phyloP scores from a whole-genome alignment of 2,888 invertebrate species.

The Eumacrocentrus americanus region DNA sequence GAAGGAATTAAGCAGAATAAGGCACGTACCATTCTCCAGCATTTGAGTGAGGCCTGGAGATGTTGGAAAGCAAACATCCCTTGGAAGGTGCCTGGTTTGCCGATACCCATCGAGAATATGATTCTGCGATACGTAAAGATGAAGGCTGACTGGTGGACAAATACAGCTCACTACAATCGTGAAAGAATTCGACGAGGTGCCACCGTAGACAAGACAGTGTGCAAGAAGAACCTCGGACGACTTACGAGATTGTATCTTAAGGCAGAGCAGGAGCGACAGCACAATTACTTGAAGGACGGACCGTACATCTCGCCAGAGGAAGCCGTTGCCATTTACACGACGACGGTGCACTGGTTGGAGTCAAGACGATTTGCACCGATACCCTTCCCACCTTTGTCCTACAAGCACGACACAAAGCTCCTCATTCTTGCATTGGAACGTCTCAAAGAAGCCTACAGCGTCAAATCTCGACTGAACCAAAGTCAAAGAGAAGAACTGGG shows the following conservation, averaged over 20 bases:
- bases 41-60: slow-evolving; percentile 98
- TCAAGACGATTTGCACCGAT: slow-evolving; percentile 98
- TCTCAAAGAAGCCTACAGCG: slow-evolving; percentile 96
- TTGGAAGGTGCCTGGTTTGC: slow-evolving; percentile 99
- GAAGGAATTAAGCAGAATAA: slow-evolving; percentile 99
- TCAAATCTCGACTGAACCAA: slow-evolving; percentile 96
- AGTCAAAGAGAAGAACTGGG: slow-evolving; percentile 98
- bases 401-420: slow-evolving; percentile 99
- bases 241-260: slow-evolving; percentile 95
- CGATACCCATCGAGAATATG: slow-evolving; percentile 99
- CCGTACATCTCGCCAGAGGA: slow-evolving; percentile 99
- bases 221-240: slow-evolving; percentile 99
- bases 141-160: slow-evolving; percentile 99
- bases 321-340: slow-evolving; percentile 99
- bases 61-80: slow-evolving; percentile 99
- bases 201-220: slow-evolving; percentile 99
- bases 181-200: slow-evolving; percentile 99
- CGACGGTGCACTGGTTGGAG: slow-evolving; percentile 99
- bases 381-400: slow-evolving; percentile 98
- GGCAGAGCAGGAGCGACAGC: slow-evolving; percentile 98
- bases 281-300: slow-evolving; percentile 99
- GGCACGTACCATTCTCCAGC: slow-evolving; percentile 97
- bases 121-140: slow-evolving; percentile 99
- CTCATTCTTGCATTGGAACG: slow-evolving; percentile 95
- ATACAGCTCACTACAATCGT: slow-evolving; percentile 99